Percentiles rank a stretch among this genome's conserved stretches.
These are phyloP conservation scores for Bellardia bayeri DNA, from an alignment of 2,888 invertebrate genomes.

Conservation along the genomic window DNA sequence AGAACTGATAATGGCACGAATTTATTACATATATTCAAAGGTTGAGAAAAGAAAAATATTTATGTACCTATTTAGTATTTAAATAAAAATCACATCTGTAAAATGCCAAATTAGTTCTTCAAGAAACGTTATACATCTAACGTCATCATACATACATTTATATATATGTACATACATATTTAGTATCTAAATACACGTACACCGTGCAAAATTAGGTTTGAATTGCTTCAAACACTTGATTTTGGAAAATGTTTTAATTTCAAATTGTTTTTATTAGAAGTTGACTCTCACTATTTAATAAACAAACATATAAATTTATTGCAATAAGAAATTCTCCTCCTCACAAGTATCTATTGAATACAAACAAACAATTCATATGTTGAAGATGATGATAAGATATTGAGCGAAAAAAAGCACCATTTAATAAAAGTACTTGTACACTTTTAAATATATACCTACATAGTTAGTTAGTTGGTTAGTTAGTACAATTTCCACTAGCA, in stretches of 20 bases:
- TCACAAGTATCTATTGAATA: conserved; percentile 56
- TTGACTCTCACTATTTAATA: not conserved
- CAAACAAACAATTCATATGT: conserved; percentile 39
- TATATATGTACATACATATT: too few relatives aligned
- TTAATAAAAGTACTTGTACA: conserved; percentile 26
- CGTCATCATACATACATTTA: not conserved
- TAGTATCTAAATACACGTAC: not conserved
- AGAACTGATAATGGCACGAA: conserved; percentile 28
- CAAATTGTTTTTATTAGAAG: not conserved
- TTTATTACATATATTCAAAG: not conserved
- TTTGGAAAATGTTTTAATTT: not conserved
- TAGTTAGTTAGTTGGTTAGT: not conserved
- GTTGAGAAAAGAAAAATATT: conserved; percentile 20
- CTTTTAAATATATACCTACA: not conserved
- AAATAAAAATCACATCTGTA: conserved; percentile 26
- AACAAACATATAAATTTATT: not conserved
- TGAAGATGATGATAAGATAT: conserved; percentile 64
- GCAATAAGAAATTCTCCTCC: conserved; percentile 34
- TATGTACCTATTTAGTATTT: not conserved
- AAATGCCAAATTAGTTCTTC: conserved; percentile 21
- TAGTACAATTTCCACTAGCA: conserved; percentile 20
- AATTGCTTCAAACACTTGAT: not conserved
- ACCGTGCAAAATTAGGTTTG: conserved; percentile 4
- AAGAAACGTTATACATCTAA: conserved; percentile 28
- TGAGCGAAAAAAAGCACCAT: conserved; percentile 36